These are phyloP conservation scores for Pangasius macronema DNA, from an alignment of 2,797 vertebrate species.

Conservation along the genomic window DNA sequence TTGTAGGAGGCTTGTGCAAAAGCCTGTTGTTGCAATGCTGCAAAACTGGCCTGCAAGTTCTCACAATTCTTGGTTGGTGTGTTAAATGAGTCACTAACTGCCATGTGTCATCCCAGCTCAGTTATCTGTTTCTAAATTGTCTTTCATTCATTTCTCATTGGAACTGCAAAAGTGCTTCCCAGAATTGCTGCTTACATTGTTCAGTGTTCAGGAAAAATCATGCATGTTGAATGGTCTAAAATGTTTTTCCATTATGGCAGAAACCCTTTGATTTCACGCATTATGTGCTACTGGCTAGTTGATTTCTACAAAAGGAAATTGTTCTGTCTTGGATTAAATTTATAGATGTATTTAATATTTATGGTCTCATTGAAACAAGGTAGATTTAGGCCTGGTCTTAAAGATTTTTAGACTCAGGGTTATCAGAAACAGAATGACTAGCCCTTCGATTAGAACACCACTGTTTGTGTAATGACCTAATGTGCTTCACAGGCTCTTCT, in stretches of 20 bases:
- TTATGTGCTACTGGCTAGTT: not conserved
- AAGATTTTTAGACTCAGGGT: not conserved
- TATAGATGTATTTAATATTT: not conserved
- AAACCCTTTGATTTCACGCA: not conserved
- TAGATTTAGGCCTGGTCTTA: not conserved
- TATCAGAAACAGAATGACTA: not conserved
- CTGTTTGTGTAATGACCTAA: not conserved
- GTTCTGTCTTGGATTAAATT: not conserved
- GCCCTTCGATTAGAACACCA: not conserved
- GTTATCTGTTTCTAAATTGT: slow-evolving; percentile 1
- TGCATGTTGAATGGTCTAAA: not conserved
- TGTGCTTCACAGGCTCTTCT: not conserved
- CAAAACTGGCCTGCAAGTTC: slow-evolving; percentile 23
- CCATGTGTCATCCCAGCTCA: slow-evolving; percentile 24
- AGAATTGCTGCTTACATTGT: not conserved
- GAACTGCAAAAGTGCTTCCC: not conserved
- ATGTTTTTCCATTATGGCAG: not conserved
- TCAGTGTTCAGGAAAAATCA: not conserved
- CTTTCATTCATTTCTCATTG: slow-evolving; percentile 22
- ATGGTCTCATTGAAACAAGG: not conserved
- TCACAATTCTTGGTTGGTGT: slow-evolving; percentile 22
- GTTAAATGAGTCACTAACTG: slow-evolving; percentile 25
- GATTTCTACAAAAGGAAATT: not conserved
- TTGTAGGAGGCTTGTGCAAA: slow-evolving; percentile 30
- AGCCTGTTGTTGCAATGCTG: slow-evolving; percentile 20